A percentile compares a stretch with the other conserved stretches of the same genome.
Conservation (phyloP, 2,888 invertebrate genomes). For the Anagyrus pseudococci region DNA sequence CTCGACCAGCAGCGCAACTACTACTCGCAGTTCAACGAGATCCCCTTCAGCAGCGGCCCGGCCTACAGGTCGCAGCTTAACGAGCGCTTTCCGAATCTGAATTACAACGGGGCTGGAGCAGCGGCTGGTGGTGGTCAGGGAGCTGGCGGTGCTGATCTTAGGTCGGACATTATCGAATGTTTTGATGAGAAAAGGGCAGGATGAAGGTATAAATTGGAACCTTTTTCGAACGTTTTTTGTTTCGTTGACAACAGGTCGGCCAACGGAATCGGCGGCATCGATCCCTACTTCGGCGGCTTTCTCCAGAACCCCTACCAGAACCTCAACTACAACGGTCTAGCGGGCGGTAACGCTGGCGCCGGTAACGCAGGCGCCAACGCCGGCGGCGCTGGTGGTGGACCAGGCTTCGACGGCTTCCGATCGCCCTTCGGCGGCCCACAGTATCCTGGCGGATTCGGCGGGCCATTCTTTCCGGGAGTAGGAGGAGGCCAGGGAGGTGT, state of each 20-base stretch:
- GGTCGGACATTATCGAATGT: no score
- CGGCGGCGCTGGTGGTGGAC: neutral
- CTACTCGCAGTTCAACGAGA: slow-evolving; percentile 23
- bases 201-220: no score
- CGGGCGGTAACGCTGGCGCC: neutral
- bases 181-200: neutral
- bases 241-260: slow-evolving; percentile 3
- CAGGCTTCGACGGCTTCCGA: slow-evolving; percentile 19
- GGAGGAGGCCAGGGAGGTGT: neutral
- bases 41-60: slow-evolving; percentile 18
- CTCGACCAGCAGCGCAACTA: slow-evolving; percentile 25
- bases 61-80: slow-evolving; percentile 23
- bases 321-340: slow-evolving; percentile 21
- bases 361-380: neutral
- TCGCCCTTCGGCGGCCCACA: slow-evolving; percentile 8
- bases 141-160: slow-evolving; percentile 1
- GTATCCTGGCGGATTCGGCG: slow-evolving; percentile 12
- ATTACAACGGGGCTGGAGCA: slow-evolving; percentile 2
- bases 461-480: slow-evolving; percentile 1
- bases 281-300: slow-evolving; percentile 22
- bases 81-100: slow-evolving; percentile 18
- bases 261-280: slow-evolving; percentile 10
- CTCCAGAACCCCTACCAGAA: slow-evolving; percentile 24
- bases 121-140: neutral
- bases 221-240: no score